A percentile compares a stretch with the other conserved stretches of the same genome.
phyloP scores from a whole-genome alignment of 2,888 invertebrate genomes.

The Torymus aiolomorphi region DNA sequence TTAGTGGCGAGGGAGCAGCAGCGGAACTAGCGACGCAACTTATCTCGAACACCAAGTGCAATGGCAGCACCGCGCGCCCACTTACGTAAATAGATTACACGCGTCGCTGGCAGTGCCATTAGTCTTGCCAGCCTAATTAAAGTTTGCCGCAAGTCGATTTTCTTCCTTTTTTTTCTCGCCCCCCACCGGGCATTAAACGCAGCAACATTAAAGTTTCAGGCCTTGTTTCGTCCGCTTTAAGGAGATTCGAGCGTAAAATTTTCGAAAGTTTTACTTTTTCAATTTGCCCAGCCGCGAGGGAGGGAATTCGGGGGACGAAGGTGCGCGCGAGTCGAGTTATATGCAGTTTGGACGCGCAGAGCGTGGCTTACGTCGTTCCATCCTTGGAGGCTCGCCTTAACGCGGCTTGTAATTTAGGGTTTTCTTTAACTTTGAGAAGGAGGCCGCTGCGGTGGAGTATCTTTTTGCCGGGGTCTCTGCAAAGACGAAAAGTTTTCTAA shows the following conservation, averaged over 20 bases:
- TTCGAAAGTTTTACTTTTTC: slow-evolving; percentile 42
- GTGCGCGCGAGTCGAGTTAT: not conserved
- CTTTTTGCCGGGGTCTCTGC: not conserved
- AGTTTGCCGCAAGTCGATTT: slow-evolving; percentile 23
- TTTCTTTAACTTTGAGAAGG: not conserved
- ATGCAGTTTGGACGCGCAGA: not conserved
- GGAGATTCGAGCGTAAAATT: slow-evolving; percentile 42
- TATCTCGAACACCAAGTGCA: slow-evolving; percentile 18
- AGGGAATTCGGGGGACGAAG: too few species aligned
- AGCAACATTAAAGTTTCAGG: slow-evolving; percentile 35
- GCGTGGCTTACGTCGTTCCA: slow-evolving; percentile 6
- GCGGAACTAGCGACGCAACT: not conserved
- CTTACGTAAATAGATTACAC: slow-evolving; percentile 45
- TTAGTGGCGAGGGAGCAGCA: slow-evolving; percentile 1
- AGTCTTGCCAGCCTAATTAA: slow-evolving; percentile 48
- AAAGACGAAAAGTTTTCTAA: not conserved
- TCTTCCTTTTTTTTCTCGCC: not conserved
- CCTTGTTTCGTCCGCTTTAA: slow-evolving; percentile 24
- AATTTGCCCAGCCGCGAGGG: slow-evolving; percentile 6
- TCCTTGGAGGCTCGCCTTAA: not conserved
- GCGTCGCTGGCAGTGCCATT: slow-evolving; percentile 33
- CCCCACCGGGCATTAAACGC: slow-evolving; percentile 17
- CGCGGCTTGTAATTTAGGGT: slow-evolving; percentile 21
- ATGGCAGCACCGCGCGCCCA: not conserved
- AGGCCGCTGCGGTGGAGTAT: not conserved